A percentile compares a stretch with the other conserved stretches of the same genome.
Conservation (phyloP, 2,888 invertebrate genomes). For the Scotopteryx bipunctaria region DNA sequence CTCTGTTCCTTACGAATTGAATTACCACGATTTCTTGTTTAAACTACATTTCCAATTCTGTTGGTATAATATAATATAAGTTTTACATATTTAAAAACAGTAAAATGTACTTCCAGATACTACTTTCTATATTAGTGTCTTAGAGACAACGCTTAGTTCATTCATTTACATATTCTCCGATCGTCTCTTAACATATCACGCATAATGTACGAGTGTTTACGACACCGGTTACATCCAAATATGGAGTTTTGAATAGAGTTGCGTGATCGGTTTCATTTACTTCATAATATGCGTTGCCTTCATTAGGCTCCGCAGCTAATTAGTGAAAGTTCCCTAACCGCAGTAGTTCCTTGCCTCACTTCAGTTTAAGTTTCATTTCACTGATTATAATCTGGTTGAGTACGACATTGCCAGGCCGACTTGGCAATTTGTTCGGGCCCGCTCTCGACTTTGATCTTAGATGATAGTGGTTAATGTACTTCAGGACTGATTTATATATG, state of each 20-base stretch:
- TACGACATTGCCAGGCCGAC: conserved; percentile 57
- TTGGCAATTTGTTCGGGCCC: conserved; percentile 61
- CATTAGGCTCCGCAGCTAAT: conserved; percentile 46
- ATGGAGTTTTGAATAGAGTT: conserved; percentile 9
- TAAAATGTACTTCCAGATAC: no score
- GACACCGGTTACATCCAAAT: conserved; percentile 8
- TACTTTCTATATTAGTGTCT: not conserved
- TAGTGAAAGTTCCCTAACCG: conserved; percentile 58
- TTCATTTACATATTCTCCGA: conserved; percentile 7
- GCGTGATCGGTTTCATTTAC: conserved; percentile 17
- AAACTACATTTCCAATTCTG: no score
- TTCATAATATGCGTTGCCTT: conserved; percentile 29
- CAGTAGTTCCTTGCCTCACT: conserved; percentile 20
- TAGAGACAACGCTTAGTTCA: not conserved
- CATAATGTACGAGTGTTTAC: conserved; percentile 12
- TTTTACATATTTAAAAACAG: no score
- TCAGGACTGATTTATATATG: conserved; percentile 47
- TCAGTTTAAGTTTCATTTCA: conserved; percentile 70
- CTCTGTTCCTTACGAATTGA: no score
- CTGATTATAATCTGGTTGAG: conserved; percentile 59
- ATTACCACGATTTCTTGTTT: no score
- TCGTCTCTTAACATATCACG: conserved; percentile 4
- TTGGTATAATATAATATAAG: no score
- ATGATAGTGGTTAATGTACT: conserved; percentile 50
- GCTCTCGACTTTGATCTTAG: conserved; percentile 60